phyloP scores from a whole-genome alignment of 2,113 vertebrate genomes.

The Gobio gobio region DNA sequence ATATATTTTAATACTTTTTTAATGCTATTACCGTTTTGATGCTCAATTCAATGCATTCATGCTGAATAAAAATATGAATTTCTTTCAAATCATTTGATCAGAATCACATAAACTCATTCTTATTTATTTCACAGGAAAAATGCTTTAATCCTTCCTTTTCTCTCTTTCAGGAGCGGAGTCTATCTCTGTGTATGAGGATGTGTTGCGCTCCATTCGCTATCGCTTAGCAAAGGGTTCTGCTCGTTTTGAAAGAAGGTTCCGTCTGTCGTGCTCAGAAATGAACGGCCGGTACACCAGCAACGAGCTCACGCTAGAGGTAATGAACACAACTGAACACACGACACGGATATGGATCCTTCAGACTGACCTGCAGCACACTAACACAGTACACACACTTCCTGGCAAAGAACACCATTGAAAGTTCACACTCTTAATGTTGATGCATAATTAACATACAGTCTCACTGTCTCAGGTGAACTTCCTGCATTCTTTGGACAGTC shows the following conservation, averaged over 20 bases:
- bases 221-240: slow-evolving; percentile 85
- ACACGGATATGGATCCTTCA: background rate
- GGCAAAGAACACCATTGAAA: background rate
- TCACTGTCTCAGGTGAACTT: slow-evolving; percentile 83
- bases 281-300: slow-evolving; percentile 98
- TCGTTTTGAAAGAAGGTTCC: slow-evolving; percentile 92
- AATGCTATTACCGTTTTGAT: too few species aligned
- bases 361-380: background rate
- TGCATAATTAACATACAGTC: background rate
- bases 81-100: background rate
- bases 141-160: background rate
- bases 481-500: slow-evolving; percentile 87
- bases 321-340: background rate
- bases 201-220: slow-evolving; percentile 89
- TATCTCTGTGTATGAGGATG: slow-evolving; percentile 93
- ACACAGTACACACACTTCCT: background rate
- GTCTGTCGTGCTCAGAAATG: slow-evolving; percentile 97
- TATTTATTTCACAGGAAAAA: background rate
- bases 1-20: too few species aligned
- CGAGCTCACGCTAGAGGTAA: slow-evolving; percentile 92
- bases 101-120: background rate
- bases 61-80: too few species aligned
- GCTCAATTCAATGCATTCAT: too few species aligned
- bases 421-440: background rate
- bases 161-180: slow-evolving; percentile 87